Conservation (phyloP, 2,888 invertebrate genomes). For the Eupithecia exiguata region DNA sequence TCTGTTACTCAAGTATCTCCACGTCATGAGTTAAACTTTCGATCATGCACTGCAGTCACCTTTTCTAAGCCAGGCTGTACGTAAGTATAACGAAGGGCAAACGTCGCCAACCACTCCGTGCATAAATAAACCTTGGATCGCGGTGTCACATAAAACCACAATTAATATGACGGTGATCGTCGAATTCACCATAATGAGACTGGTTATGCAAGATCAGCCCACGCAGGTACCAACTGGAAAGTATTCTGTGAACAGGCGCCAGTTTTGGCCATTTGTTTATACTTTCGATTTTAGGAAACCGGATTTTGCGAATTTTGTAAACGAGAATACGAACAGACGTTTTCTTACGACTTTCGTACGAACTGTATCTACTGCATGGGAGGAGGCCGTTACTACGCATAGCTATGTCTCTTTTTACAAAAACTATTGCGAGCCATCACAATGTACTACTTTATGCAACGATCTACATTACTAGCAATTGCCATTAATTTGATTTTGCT, state of each 20-base stretch:
- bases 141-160: constrained; percentile 57
- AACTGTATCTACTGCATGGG: background rate
- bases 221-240: constrained; percentile 20
- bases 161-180: constrained; percentile 54
- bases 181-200: constrained; percentile 52
- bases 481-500: constrained; percentile 43
- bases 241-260: constrained; percentile 31
- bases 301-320: background rate
- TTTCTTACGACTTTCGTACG: background rate
- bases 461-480: constrained; percentile 24
- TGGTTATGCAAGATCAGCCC: constrained; percentile 29
- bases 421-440: constrained; percentile 3
- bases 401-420: background rate
- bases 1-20: background rate
- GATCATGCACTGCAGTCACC: background rate
- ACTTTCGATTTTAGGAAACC: constrained; percentile 25
- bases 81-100: constrained; percentile 23
- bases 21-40: background rate
- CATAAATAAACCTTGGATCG: constrained; percentile 57
- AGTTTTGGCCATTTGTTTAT: constrained; percentile 19
- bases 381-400: background rate
- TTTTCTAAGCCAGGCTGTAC: background rate
- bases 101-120: constrained; percentile 44
- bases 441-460: constrained; percentile 15
- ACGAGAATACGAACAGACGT: background rate